A percentile compares a stretch with the other conserved stretches of the same genome.
Conservation (phyloP, 2,797 vertebrate genomes). For the Bovichtus variegatus region DNA sequence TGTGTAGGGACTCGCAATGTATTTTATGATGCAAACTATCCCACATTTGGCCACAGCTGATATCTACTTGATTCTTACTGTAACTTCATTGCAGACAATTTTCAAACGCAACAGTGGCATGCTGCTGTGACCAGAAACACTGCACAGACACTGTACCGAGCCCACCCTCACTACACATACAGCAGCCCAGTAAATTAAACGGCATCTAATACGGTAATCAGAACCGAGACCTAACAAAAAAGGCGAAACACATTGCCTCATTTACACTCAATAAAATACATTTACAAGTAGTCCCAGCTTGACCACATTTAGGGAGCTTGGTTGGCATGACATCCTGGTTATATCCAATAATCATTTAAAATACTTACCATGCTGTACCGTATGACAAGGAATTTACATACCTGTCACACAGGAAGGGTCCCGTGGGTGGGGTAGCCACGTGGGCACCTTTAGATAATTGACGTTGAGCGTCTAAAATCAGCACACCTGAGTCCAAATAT, state of each 20-base stretch:
- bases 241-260: not conserved
- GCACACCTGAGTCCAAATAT: not conserved
- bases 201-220: no score
- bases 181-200: not conserved
- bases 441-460: not conserved
- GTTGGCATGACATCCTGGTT: not conserved
- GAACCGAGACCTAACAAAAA: no score
- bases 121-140: not conserved
- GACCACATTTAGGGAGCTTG: not conserved
- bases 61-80: not conserved
- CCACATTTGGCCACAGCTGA: not conserved
- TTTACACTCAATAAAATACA: not conserved
- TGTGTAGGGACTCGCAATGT: not conserved
- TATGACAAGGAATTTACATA: not conserved
- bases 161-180: not conserved
- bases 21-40: not conserved
- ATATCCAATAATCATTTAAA: not conserved
- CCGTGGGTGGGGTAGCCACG: not conserved
- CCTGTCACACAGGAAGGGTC: not conserved
- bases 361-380: not conserved
- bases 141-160: not conserved
- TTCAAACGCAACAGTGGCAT: not conserved
- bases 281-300: rapidly evolving
- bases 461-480: not conserved
- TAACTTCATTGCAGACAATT: not conserved